Evolutionary conservation across 2,797 vertebrate genomes (phyloP), one percentile per base, ranked within the genome.

Genomic region (Sebastes cheni): DNA sequence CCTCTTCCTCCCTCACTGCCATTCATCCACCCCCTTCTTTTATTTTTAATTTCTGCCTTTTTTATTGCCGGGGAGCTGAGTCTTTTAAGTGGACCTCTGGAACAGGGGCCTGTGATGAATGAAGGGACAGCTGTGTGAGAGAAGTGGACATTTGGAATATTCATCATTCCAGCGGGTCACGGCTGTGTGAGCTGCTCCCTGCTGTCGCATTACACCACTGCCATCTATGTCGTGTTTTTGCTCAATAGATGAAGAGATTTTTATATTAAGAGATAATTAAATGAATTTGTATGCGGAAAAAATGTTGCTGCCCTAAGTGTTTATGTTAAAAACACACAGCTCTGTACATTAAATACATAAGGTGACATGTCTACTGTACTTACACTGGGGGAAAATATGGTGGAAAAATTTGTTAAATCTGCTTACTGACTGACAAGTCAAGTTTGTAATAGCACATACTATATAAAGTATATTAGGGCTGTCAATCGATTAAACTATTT

Each of bases 61-160:
- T 95, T 94, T 94, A 94, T 95, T 94, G 91, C 89, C 22, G 84
- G 86, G 79, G 80, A 89, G 87, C 90, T 56, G 77, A 85, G 90
- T 88, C 86, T 95, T 94, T 94, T 91, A 93, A 93, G 91, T 92
- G 80, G 87, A 92, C 92, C 86, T 91, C 90, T 92, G 88, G 76
- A 84, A 89, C 84, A 79, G 78, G 80, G 86, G 79, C 85, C 86
- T 87, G 75, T 80, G 74, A 87, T 90, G 89, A 93, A 94, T 92
- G 90, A 91, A 92, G 86, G 87, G 90, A 90, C 94, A 96, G 94
- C 93, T 95, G 94, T 94, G 88, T 83, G 89, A 92, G 86, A 86
- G 90, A 85, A 88, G 64, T 75, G 84, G 86, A 92, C 93, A 93
- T 94, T 94, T 95, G 93, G 94, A 94, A 94, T 94, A 95, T 91